Evolutionary conservation across 2,888 invertebrate species (phyloP), one percentile per base, ranked within the genome.

Genomic region (Orthosia cruda): DNA sequence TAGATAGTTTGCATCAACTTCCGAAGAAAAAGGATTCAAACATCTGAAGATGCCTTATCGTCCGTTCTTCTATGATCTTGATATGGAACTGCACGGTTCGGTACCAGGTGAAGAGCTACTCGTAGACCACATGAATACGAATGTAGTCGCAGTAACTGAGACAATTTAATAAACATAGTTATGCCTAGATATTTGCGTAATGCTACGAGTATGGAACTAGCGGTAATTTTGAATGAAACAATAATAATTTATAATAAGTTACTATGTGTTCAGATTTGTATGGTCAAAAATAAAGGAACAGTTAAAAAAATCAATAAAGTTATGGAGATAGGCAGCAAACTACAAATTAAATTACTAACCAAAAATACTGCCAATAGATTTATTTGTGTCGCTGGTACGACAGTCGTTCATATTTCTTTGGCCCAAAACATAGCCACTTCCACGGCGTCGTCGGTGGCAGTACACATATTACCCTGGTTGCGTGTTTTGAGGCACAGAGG

Each of bases 151-250:
- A 69, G 68, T 78, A 69, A 71, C 62, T 61, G 66, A 81, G 69
- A 55, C 55, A 80, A 80, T 76, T 71, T 65, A 76, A 76, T 80
- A 76, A 80, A 66, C 50, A 26, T 50, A 54, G 58, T 20, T 32
- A 20, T 47, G 40, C 23, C 47, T 55, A 47, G 16, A 47, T 72
- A 12, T 45, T 55, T 61, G 50, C 23, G 50, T 57, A 52, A 49
- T 63, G 13, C 12, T 50, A 13, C 23, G 9, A n/a, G 47, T 47
- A 57, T 76, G 12, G 57, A 57, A 77, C 50, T 2, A 11, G n/a
- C n/a, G 4, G 18, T 73, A 49, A 16, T 26, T 74, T 45, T 13
- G 16, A 26, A 70, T 50, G 20, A 40, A 49, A 40, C 0, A 16
- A n/a, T 62, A 5, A 23, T 18, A 40, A 40, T 40, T 40, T 40